Conservation (phyloP, 92 coral and sea anemone species). For the Phenganax marumi region DNA sequence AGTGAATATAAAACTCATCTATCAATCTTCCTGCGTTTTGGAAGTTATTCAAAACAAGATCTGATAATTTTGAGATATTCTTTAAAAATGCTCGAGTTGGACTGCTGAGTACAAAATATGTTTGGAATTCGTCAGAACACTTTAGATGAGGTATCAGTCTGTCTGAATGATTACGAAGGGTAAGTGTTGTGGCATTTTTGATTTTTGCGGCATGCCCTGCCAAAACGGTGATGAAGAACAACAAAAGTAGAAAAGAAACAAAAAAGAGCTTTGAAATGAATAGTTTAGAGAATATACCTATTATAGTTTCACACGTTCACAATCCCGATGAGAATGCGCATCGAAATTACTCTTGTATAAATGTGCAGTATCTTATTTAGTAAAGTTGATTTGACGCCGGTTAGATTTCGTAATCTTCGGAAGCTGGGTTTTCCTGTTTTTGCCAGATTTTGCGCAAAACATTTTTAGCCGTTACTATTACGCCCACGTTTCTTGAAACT, state of each 20-base stretch:
- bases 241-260: background rate
- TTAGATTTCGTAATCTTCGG: background rate
- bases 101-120: background rate
- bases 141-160: constrained; percentile 8
- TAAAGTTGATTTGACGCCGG: constrained; percentile 7
- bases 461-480: background rate
- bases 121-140: constrained; percentile 12
- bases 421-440: background rate
- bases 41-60: background rate
- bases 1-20: too few relatives aligned
- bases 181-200: background rate
- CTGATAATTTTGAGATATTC: background rate
- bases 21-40: too few relatives aligned
- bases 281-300: background rate
- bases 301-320: background rate
- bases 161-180: background rate
- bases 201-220: background rate
- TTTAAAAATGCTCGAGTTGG: background rate
- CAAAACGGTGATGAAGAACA: too few relatives aligned
- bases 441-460: background rate
- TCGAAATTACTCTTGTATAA: too few relatives aligned
- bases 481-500: background rate
- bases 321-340: too few relatives aligned
- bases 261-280: background rate
- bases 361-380: background rate